Evolutionary conservation across 2,113 vertebrate species (phyloP).

Genomic region (Sturnira hondurensis): DNA sequence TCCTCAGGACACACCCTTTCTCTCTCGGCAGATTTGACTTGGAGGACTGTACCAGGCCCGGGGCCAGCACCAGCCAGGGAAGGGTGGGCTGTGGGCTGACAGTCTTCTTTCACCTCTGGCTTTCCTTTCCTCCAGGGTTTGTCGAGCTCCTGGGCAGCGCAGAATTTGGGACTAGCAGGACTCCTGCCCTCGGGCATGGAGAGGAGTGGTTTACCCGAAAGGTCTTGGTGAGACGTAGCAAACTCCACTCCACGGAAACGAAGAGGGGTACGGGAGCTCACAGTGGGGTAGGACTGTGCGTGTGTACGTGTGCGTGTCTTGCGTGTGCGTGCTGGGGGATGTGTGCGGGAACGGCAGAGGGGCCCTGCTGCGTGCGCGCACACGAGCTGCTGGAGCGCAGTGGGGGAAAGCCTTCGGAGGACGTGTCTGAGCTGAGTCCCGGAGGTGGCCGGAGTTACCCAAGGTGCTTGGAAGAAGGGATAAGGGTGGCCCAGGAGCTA

Average conservation of each 20-base stretch:
- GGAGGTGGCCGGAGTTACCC: neutral
- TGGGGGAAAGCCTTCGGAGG: neutral
- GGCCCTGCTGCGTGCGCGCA: neutral
- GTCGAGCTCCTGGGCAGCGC: neutral
- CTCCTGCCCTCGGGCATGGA: neutral
- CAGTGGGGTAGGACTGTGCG: neutral
- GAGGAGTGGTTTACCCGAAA: neutral
- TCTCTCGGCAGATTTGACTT: neutral
- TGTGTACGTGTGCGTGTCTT: neutral
- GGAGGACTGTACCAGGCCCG: neutral
- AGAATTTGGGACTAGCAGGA: neutral
- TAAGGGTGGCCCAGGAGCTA: neutral
- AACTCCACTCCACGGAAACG: accelerated
- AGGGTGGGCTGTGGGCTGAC: neutral
- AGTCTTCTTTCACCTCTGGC: neutral
- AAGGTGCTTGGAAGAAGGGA: neutral
- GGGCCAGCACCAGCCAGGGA: neutral
- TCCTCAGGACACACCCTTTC: neutral
- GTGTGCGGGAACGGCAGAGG: neutral
- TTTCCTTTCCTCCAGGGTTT: neutral
- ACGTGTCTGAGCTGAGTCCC: too few species aligned
- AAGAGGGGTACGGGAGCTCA: neutral
- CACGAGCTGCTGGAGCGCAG: accelerated
- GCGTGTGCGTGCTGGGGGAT: too few species aligned
- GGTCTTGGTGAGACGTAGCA: accelerated